phyloP scores from a whole-genome alignment of 2,888 invertebrate genomes.

The Limnephilus rhombicus region DNA sequence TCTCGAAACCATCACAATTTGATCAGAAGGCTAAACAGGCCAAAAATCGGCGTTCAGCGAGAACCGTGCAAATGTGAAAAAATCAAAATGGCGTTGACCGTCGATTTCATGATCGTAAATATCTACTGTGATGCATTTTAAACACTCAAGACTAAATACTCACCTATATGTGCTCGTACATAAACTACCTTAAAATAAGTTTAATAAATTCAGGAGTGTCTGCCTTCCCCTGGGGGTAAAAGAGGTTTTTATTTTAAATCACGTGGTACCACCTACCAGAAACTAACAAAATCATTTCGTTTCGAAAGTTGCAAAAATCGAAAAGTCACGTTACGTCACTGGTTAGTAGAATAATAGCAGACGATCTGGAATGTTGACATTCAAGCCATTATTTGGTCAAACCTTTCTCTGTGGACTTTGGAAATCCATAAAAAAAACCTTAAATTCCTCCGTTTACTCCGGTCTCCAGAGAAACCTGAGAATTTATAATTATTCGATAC shows the following conservation, averaged over 20 bases:
- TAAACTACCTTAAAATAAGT: not conserved
- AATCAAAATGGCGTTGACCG: too few species aligned
- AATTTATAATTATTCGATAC: slow-evolving; percentile 27
- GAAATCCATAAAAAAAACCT: not conserved
- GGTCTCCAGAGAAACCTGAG: slow-evolving; percentile 7
- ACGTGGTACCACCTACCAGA: not conserved
- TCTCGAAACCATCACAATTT: too few species aligned
- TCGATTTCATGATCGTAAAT: too few species aligned
- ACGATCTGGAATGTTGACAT: not conserved
- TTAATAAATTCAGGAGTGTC: not conserved
- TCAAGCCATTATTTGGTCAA: not conserved
- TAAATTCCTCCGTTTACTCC: not conserved
- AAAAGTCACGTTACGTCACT: not conserved
- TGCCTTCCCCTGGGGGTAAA: not conserved
- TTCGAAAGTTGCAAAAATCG: not conserved
- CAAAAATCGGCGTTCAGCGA: too few species aligned
- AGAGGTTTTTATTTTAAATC: not conserved
- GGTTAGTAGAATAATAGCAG: not conserved
- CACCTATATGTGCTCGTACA: too few species aligned
- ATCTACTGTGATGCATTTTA: too few species aligned
- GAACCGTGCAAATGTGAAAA: too few species aligned
- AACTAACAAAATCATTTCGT: not conserved
- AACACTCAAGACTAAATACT: too few species aligned
- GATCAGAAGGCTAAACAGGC: too few species aligned
- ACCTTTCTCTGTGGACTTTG: not conserved